Evolutionary conservation across 2,888 invertebrate species (phyloP), one percentile per base, ranked within the genome.

Genomic region (Cephonodes hylas): DNA sequence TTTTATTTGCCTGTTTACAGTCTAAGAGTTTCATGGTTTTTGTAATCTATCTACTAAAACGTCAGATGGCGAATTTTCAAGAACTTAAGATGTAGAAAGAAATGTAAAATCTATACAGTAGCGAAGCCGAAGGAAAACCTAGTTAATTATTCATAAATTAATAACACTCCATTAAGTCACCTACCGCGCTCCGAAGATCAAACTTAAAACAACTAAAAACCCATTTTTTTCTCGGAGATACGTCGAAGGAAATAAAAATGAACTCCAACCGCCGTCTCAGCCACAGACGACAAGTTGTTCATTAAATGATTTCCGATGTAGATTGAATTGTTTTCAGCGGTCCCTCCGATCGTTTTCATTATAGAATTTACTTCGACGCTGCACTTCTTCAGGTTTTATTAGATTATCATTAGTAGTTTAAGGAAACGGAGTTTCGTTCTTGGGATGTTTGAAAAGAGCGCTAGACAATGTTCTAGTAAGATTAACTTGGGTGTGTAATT

Each of bases 281-380:
- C 15, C 48, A 1, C 23, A 5, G 15, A 31, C 48, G 48, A 53
- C 53, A 53, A 53, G 53, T 53, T 31, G 53, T 53, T 53, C 53
- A 31, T 53, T 53, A 53, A 53, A 53, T 18, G 53, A 31, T 31
- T 53, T 18, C 27, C 53, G 53, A 4, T 53, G 53, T 31, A 53
- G 27, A 53, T 53, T 53, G 53, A 53, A 53, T 53, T 53, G 31
- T 53, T 27, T 53, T 27, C 48, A 15, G 15, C 48, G 6, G 7
- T 27, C 27, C 31, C 8, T 15, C 53, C 15, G 53, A 53, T 27
- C 31, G 53, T 53, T 31, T 53, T 31, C 53, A 53, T 53, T 53
- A 31, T 10, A 10, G 27, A 31, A 7, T 7, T 48, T 15, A 18
- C 38, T 38, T 38, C 34, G 34, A 38, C 13, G 34, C 13, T 53